Evolutionary conservation across 2,113 vertebrate species (phyloP).

Genomic region (Quiscalus mexicanus): DNA sequence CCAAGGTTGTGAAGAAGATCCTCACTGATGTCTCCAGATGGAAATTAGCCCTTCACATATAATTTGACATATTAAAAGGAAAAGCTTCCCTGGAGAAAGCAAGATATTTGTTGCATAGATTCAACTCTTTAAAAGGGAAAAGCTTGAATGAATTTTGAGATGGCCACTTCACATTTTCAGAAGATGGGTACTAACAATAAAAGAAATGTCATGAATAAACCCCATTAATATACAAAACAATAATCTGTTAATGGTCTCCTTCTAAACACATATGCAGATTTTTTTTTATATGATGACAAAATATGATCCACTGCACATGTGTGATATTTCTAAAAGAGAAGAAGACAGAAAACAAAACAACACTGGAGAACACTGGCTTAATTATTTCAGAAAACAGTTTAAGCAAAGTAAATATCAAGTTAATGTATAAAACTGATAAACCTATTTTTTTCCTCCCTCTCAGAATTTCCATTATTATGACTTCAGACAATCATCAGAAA

Average conservation of each 20-base stretch:
- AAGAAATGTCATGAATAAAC: neutral
- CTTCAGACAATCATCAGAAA: neutral
- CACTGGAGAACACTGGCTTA: neutral
- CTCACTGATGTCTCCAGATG: conserved; percentile 40
- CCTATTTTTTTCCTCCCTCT: neutral
- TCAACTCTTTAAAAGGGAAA: conserved; percentile 36
- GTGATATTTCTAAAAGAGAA: neutral
- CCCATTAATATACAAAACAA: neutral
- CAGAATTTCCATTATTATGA: neutral
- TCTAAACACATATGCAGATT: neutral
- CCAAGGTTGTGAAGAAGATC: conserved; percentile 48
- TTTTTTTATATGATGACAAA: neutral
- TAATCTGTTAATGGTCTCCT: neutral
- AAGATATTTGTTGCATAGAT: conserved; percentile 48
- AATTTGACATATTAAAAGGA: conserved; percentile 68
- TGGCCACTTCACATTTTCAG: conserved; percentile 14
- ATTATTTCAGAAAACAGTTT: neutral
- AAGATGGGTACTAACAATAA: neutral
- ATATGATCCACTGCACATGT: neutral
- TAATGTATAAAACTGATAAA: neutral
- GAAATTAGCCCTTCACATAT: conserved; percentile 69
- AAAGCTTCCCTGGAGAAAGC: conserved; percentile 53
- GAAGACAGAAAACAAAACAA: neutral
- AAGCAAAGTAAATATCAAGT: neutral
- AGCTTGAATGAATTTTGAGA: conserved; percentile 27